phyloP scores from a whole-genome alignment of 2,113 vertebrate genomes.

The Dromas ardeola region DNA sequence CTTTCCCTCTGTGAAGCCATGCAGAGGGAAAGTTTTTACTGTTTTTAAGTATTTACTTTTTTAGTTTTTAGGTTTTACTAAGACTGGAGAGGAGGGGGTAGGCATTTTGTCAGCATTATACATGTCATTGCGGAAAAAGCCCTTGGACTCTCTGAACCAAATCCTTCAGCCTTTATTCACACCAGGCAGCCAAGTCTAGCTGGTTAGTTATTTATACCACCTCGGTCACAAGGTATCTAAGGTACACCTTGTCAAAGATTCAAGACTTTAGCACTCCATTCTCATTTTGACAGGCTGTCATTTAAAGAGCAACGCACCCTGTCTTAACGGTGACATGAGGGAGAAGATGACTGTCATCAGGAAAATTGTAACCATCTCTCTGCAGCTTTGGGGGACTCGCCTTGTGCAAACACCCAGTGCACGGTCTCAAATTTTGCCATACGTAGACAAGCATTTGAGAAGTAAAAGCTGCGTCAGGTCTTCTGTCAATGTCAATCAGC shows the following conservation, averaged over 20 bases:
- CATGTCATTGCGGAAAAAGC: not conserved
- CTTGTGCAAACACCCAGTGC: not conserved
- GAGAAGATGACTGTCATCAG: not conserved
- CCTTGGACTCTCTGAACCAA: not conserved
- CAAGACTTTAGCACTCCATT: not conserved
- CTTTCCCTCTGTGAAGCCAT: not conserved
- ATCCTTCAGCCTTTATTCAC: not conserved
- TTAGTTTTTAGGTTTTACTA: not conserved
- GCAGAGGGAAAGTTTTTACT: not conserved
- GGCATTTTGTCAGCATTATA: not conserved
- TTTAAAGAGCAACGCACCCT: not conserved
- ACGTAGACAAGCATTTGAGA: not conserved
- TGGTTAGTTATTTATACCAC: not conserved
- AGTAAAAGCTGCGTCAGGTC: not conserved
- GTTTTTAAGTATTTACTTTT: not conserved
- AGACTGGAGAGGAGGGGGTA: not conserved
- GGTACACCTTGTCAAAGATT: not conserved
- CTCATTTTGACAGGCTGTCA: not conserved
- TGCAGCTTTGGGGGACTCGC: too few species aligned
- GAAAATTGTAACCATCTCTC: not conserved
- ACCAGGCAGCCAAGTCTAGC: not conserved
- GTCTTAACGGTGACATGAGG: accelerated
- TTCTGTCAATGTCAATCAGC: not conserved
- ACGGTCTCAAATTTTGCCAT: not conserved
- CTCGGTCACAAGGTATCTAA: not conserved